Base-by-base conservation (phyloP, 1,140 invertebrate species). In the Pseudomyrmex sp. region DNA sequence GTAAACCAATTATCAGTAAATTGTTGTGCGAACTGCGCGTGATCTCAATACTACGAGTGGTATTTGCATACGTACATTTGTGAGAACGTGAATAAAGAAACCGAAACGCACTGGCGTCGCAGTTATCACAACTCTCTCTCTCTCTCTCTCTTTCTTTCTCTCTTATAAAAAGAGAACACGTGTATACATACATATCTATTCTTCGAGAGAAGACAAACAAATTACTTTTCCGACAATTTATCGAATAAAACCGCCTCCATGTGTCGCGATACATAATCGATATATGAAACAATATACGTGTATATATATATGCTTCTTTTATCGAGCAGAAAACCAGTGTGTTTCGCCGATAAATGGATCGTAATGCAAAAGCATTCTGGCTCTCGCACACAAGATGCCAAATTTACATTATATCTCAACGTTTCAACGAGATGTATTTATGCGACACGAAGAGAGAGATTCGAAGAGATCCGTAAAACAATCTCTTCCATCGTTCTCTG, bases 371-470 rank as follows among this genome's bases (percentile, higher is more conserved):
- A 35, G 0, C 44, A 12, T 76, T 76, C n/a, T 13, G n/a, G 65
- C 66, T 77, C 69, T 18, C 35, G 63, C 56, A 9, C 26, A 12
- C 50, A 48, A 66, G 61, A 83, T 65, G 82, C 70, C 83, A 66
- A 66, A 86, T 85, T 79, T 84, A 35, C 35, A 35, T 35, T 35
- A 35, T 35, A 88, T 89, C 61, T 85, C 54, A 80, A 59, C 62
- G 52, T 15, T 23, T 65, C 50, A 70, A 73, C 18, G 56, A 72
- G n/a, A 13, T 2, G 20, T n/a, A 44, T 7, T 59, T 46, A 59
- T 10, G 85, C 86, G 86, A 46, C 70, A 73, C 76, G 75, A 87
- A 91, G 88, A 83, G 82, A 84, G 87, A 69, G 76, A 48, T 66
- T 72, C 48, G 50, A 35, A 35, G 35, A 35, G 26, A 48, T 52